Conservation (phyloP, 2,797 vertebrate genomes). For the Manis javanica region DNA sequence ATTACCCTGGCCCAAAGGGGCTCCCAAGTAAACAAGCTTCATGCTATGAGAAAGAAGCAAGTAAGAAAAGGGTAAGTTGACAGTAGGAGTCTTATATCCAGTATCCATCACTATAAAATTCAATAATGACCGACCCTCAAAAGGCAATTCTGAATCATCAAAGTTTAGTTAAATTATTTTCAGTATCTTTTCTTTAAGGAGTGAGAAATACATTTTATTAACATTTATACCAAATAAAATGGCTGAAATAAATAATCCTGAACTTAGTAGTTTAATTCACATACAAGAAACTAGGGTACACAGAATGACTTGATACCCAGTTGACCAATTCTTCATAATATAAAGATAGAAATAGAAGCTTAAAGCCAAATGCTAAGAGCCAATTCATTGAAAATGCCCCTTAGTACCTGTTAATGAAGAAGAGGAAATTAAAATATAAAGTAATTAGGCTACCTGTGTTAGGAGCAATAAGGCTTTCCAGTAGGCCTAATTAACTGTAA, state of each 20-base stretch:
- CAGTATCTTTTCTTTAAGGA: background rate
- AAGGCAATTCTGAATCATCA: background rate
- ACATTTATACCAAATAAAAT: background rate
- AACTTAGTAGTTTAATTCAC: constrained; percentile 12
- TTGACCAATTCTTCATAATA: constrained; percentile 32
- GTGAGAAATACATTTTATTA: constrained; percentile 24
- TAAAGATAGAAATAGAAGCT: constrained; percentile 43
- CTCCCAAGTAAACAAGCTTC: background rate
- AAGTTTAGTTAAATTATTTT: constrained; percentile 1
- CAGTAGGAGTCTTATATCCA: background rate
- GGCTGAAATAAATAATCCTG: constrained; percentile 29
- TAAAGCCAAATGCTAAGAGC: constrained; percentile 43
- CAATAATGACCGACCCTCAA: background rate
- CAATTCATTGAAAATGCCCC: constrained; percentile 46
- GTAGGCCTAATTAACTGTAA: constrained; percentile 56
- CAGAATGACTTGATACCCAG: constrained; percentile 27
- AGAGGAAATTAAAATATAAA: constrained; percentile 59
- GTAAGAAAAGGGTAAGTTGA: background rate
- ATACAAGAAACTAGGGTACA: constrained; percentile 36
- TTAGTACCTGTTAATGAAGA: constrained; percentile 62
- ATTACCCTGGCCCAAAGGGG: background rate
- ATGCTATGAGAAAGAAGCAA: background rate
- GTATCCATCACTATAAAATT: background rate
- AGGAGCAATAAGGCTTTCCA: constrained; percentile 13
- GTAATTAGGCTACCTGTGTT: constrained; percentile 21